Evolutionary conservation across 2,888 invertebrate genomes (phyloP).

Genomic region (Syrphus vitripennis): DNA sequence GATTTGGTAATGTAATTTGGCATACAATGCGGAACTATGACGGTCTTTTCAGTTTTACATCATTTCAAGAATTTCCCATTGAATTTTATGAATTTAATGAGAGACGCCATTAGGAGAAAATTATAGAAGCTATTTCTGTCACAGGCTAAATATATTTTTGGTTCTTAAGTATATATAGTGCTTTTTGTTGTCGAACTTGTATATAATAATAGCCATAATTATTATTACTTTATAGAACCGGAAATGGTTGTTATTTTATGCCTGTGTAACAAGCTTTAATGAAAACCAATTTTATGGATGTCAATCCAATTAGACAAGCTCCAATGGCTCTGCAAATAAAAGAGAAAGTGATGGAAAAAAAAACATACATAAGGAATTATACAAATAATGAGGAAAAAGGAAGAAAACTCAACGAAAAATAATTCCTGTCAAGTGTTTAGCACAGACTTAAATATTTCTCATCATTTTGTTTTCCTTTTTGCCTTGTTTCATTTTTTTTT

Average conservation of each 20-base stretch:
- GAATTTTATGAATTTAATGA: constrained; percentile 45
- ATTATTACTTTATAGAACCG: neutral
- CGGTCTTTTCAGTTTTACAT: constrained; percentile 32
- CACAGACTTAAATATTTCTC: constrained; percentile 6
- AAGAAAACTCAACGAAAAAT: neutral
- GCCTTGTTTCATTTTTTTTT: neutral
- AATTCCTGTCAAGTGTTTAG: constrained; percentile 32
- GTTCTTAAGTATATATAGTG: neutral
- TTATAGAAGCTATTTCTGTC: neutral
- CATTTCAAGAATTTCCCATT: constrained; percentile 6
- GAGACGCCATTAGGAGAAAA: constrained; percentile 34
- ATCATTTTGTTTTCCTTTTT: neutral
- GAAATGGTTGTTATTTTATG: constrained; percentile 10
- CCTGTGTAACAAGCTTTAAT: constrained; percentile 7
- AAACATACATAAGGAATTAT: neutral
- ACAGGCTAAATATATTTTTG: constrained; percentile 1
- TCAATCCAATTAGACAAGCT: constrained; percentile 23
- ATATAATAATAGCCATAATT: neutral
- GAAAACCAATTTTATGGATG: constrained; percentile 26
- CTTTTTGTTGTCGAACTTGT: neutral
- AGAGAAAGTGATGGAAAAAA: neutral
- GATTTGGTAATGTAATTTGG: constrained; percentile 53
- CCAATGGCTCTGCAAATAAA: neutral
- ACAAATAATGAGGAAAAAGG: neutral
- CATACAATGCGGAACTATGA: constrained; percentile 42